Evolutionary conservation across 2,797 vertebrate genomes (phyloP).

Genomic region (Xenopus petersii): DNA sequence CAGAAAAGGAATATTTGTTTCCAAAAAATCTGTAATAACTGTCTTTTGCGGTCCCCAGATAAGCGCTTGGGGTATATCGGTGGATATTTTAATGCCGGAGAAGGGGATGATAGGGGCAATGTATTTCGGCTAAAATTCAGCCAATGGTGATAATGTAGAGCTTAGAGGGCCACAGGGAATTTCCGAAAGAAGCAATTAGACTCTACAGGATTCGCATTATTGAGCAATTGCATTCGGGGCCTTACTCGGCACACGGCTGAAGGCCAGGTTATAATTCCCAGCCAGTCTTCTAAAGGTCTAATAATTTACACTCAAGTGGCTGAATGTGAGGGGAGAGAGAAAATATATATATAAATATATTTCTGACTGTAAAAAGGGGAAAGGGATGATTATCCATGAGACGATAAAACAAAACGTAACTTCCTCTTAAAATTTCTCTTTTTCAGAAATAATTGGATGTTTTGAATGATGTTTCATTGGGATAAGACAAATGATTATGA

Average conservation of each 20-base stretch:
- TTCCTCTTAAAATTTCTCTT: constrained; percentile 8
- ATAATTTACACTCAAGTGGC: constrained; percentile 46
- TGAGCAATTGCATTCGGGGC: constrained; percentile 44
- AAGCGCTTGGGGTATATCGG: background rate
- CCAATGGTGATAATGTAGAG: constrained; percentile 41
- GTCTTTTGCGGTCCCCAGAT: constrained; percentile 22
- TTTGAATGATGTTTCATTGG: constrained; percentile 9
- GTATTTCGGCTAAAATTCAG: constrained; percentile 28
- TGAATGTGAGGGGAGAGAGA: constrained; percentile 3
- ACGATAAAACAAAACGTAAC: constrained; percentile 14
- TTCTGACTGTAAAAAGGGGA: constrained; percentile 8
- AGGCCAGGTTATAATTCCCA: constrained; percentile 46
- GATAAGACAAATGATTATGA: constrained; percentile 7
- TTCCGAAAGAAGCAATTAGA: constrained; percentile 46
- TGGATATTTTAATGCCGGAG: constrained; percentile 34
- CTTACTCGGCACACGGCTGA: constrained; percentile 36
- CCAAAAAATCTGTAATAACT: constrained; percentile 28
- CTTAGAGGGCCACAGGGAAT: constrained; percentile 42
- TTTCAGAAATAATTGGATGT: constrained; percentile 20
- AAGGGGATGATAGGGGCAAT: constrained; percentile 26
- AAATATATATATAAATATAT: background rate
- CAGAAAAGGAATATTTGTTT: constrained; percentile 5
- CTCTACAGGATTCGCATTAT: constrained; percentile 45
- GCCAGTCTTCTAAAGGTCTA: constrained; percentile 39
- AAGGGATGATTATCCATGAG: constrained; percentile 16